Evolutionary conservation across 2,797 vertebrate species (phyloP).

Genomic region (Poeciliopsis infans): DNA sequence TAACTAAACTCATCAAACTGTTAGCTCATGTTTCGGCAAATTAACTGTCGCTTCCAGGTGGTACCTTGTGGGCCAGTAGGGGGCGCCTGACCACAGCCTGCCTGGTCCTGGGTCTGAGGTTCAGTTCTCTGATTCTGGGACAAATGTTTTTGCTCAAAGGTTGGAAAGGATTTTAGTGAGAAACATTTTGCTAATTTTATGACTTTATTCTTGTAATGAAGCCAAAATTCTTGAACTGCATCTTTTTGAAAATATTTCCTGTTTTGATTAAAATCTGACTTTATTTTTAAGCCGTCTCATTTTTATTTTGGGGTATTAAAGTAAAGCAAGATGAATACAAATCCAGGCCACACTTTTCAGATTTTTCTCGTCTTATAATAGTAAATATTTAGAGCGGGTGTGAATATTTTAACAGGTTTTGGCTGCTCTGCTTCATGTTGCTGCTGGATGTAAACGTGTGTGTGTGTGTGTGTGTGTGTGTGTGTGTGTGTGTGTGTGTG

Average conservation of each 20-base stretch:
- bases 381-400: background rate
- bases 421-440: constrained; percentile 24
- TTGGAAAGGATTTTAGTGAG: background rate
- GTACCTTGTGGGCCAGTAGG: too few species aligned
- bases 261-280: too few species aligned
- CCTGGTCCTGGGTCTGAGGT: too few species aligned
- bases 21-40: too few species aligned
- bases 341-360: background rate
- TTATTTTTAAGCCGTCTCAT: too few species aligned
- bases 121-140: background rate
- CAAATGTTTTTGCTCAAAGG: background rate
- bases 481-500: constrained; percentile 47
- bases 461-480: constrained; percentile 31
- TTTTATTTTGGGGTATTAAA: background rate
- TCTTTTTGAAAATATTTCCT: too few species aligned
- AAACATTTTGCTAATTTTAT: background rate
- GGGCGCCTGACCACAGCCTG: too few species aligned
- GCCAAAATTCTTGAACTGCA: too few species aligned
- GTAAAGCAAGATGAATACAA: background rate
- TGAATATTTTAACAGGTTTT: background rate
- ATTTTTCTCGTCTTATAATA: background rate
- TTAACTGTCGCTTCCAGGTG: too few species aligned
- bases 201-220: too few species aligned
- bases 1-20: too few species aligned
- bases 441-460: constrained; percentile 63